Evolutionary conservation across 1,140 invertebrate species (phyloP).

Genomic region (Rhysida immarginata): DNA sequence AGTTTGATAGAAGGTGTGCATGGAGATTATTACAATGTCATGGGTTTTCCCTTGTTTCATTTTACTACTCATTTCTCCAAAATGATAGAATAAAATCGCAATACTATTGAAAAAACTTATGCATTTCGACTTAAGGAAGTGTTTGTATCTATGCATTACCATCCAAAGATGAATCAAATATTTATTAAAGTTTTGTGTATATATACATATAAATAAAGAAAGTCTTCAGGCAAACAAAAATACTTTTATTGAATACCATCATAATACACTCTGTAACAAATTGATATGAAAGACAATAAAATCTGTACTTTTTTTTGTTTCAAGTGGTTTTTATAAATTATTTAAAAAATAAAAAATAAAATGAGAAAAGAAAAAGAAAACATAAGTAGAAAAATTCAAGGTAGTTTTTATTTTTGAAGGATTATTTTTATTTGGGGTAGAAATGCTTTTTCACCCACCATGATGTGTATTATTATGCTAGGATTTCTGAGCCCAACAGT

Average conservation of each 20-base stretch:
- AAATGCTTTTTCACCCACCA: too few species aligned
- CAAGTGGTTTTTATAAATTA: too few species aligned
- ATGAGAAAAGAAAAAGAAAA: background rate
- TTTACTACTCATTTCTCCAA: too few species aligned
- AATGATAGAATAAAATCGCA: too few species aligned
- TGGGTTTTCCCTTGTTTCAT: slow-evolving; percentile 75
- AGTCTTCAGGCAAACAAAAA: slow-evolving; percentile 3
- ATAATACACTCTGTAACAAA: slow-evolving; percentile 11
- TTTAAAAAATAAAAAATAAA: background rate
- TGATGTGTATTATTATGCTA: background rate
- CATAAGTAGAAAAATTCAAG: too few species aligned
- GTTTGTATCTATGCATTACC: too few species aligned
- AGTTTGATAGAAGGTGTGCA: slow-evolving; percentile 69
- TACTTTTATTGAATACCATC: slow-evolving; percentile 9
- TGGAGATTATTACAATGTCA: slow-evolving; percentile 85
- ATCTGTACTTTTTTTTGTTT: background rate
- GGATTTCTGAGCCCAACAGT: background rate
- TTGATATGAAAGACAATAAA: slow-evolving; percentile 10
- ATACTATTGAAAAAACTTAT: too few species aligned
- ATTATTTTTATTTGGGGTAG: too few species aligned
- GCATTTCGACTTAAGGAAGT: too few species aligned
- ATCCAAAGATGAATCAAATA: too few species aligned
- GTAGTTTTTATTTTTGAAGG: too few species aligned
- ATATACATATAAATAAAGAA: background rate
- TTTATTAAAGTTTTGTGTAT: too few species aligned